A percentile compares a stretch with the other conserved stretches of the same genome.
Evolutionary conservation across 2,888 invertebrate species (phyloP).

Genomic region (Stratiomys singularior): DNA sequence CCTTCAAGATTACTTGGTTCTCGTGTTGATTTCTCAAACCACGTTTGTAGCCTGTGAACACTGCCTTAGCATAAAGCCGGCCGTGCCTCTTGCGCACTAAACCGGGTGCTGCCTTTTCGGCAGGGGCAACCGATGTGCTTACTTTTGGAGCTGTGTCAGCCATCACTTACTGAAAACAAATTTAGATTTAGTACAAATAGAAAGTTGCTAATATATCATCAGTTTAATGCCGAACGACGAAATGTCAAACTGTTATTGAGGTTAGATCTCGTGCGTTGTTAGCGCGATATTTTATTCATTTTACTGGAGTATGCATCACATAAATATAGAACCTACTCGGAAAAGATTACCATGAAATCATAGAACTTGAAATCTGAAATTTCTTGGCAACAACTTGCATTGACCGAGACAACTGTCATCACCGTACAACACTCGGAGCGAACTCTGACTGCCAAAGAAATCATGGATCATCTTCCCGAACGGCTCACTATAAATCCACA

Average conservation of each 20-base stretch:
- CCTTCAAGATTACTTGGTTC: slow-evolving; percentile 93
- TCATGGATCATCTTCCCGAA: slow-evolving; percentile 17
- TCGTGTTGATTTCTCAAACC: slow-evolving; percentile 98
- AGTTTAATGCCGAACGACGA: slow-evolving; percentile 32
- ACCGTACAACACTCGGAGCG: background rate
- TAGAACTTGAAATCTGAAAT: too few relatives aligned
- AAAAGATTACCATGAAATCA: too few relatives aligned
- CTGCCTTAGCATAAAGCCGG: slow-evolving; percentile 95
- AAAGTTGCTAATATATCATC: background rate
- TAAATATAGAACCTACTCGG: too few relatives aligned
- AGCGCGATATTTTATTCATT: too few relatives aligned
- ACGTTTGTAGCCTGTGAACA: slow-evolving; percentile 95
- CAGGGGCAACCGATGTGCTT: slow-evolving; percentile 56
- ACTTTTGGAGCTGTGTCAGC: slow-evolving; percentile 64
- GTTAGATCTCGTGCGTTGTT: background rate
- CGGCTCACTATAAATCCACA: background rate
- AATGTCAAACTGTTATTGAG: slow-evolving; percentile 5
- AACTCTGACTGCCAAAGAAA: background rate
- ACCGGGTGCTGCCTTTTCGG: slow-evolving; percentile 59
- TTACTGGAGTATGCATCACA: too few relatives aligned
- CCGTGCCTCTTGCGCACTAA: slow-evolving; percentile 73
- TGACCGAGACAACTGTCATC: slow-evolving; percentile 32
- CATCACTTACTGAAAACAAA: slow-evolving; percentile 60
- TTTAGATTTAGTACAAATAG: slow-evolving; percentile 17
- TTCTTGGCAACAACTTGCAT: background rate